Conservation (phyloP, 2,797 vertebrate genomes). For the Vespertilio murinus region DNA sequence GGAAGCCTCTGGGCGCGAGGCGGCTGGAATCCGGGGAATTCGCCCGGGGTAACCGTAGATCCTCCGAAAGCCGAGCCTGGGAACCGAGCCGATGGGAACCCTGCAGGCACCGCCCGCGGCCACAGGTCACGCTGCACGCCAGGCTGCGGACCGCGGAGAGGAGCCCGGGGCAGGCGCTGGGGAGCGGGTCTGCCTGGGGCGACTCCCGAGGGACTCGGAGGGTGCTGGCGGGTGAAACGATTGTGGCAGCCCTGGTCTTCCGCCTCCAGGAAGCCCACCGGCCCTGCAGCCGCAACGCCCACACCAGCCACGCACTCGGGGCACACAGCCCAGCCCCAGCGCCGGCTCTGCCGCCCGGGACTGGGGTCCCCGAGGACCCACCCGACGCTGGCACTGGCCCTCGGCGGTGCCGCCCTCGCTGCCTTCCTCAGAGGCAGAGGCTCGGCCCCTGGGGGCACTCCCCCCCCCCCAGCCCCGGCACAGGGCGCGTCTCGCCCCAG, state of each 20-base stretch:
- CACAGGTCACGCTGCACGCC: neutral
- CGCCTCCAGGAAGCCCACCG: neutral
- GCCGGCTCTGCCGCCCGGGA: neutral
- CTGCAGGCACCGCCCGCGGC: neutral
- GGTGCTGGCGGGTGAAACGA: too few species aligned
- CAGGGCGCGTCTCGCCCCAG: too few species aligned
- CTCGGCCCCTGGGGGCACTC: too few species aligned
- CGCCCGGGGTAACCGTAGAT: constrained; percentile 73
- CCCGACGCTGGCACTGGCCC: too few species aligned
- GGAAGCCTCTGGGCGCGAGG: constrained; percentile 28
- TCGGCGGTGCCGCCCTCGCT: too few species aligned
- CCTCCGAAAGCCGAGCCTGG: constrained; percentile 57
- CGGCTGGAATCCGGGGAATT: constrained; percentile 74
- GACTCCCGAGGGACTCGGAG: accelerated
- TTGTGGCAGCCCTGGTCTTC: neutral
- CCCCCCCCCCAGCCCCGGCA: too few species aligned
- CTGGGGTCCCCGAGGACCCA: accelerated
- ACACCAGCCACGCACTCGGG: accelerated
- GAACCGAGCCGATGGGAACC: constrained; percentile 66
- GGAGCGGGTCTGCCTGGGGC: neutral
- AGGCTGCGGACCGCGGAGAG: neutral
- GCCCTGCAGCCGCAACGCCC: accelerated
- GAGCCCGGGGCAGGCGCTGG: neutral
- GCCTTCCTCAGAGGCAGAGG: neutral
- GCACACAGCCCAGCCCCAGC: neutral